Conservation (phyloP, 2,797 vertebrate genomes). For the Rhyacichthys aspro region DNA sequence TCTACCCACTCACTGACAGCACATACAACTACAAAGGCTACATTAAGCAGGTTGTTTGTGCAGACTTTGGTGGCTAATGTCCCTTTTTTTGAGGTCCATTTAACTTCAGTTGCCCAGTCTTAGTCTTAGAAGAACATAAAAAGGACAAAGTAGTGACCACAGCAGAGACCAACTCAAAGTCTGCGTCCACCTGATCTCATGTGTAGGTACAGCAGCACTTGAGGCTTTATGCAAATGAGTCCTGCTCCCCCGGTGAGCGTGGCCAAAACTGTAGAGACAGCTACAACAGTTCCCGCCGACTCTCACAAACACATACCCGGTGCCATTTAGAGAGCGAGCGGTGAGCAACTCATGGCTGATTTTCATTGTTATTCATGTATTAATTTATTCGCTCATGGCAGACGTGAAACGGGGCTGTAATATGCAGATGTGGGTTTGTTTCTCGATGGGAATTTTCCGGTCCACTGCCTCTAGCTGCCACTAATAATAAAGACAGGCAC, state of each 20-base stretch:
- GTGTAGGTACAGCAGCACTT: constrained; percentile 24
- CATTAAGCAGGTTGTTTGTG: too few species aligned
- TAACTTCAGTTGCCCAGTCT: too few species aligned
- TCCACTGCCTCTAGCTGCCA: constrained; percentile 77
- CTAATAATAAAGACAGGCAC: constrained; percentile 80
- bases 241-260: constrained; percentile 14
- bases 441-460: constrained; percentile 81
- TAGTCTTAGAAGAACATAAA: too few species aligned
- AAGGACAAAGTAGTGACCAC: too few species aligned
- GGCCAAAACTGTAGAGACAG: constrained; percentile 24
- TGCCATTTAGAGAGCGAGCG: constrained; percentile 65
- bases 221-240: constrained; percentile 50
- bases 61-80: too few species aligned
- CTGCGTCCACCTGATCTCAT: constrained; percentile 15
- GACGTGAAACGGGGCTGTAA: constrained; percentile 76
- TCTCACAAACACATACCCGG: constrained; percentile 20
- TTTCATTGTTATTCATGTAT: constrained; percentile 85
- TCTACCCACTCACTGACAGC: too few species aligned
- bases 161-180: neutral
- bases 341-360: constrained; percentile 63
- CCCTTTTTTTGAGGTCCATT: too few species aligned
- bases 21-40: too few species aligned
- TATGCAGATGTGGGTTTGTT: constrained; percentile 84
- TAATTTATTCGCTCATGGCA: constrained; percentile 80
- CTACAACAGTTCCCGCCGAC: constrained; percentile 17